Base-by-base conservation (phyloP, 2,113 vertebrate species). In the Corvus hawaiiensis region DNA sequence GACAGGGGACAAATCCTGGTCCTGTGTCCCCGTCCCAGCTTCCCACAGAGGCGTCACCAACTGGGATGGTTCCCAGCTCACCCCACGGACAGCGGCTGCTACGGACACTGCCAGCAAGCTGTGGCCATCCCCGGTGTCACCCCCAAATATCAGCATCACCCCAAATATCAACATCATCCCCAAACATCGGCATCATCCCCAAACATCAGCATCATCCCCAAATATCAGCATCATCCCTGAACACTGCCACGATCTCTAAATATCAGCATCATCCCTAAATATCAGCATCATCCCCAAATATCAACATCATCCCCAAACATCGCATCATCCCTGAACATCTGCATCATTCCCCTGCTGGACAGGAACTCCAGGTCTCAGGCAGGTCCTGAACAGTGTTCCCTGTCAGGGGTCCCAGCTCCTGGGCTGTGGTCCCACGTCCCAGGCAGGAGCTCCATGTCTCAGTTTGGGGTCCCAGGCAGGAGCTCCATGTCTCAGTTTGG, bases 91-190 rank as follows among this genome's bases (percentile, higher is more conserved):
- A 8, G 12, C 0, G 4, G 52, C 15, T 30, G 58, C 35, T 7
- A 2, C 0, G 3, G 12, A 1, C 43, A 2, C 12, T 17, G 10
- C 23, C 32, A 23, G 11, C 16, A 8, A 43, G 16, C 13, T 26
- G 22, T 16, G 46, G 10, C 8, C 32, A 26, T 41, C 27, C 4
- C 2, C 1, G 3, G 32, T 2, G 24, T 58, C 44, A 35, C 4
- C 6, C 27, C 10, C 8, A 43, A 9, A 19, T 1, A 11, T 2
- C 44, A 4, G 13, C 33, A 14, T 39, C 16, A 49, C 0, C 6
- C 27, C 17, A 24, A 35, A n/a, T 0, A 17, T 1, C 7, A 32
- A 7, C n/a, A 24, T 58, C 15, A 46, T 0, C 3, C n/a, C 18
- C 9, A 44, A 49, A 68, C 1, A 11, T 7, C 46, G 3, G 4